Percentiles rank a stretch among this genome's conserved stretches.
phyloP scores from a whole-genome alignment of 2,797 vertebrate species.

The Chaunax sp. region DNA sequence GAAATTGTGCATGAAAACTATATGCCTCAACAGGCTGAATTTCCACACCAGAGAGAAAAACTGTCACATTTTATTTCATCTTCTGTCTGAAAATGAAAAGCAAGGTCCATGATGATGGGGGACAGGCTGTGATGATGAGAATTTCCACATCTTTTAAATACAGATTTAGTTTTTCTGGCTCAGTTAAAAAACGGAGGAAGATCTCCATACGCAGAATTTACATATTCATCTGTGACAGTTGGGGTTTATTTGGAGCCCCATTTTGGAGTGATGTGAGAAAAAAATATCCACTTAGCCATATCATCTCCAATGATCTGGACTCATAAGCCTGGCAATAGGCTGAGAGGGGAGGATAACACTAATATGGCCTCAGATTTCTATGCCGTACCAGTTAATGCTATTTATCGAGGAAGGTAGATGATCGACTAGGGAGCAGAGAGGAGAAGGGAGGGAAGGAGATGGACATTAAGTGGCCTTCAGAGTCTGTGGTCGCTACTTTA shows the following conservation, averaged over 20 bases:
- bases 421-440: conserved; percentile 73
- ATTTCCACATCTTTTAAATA: conserved; percentile 71
- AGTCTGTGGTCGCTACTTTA: conserved; percentile 71
- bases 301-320: conserved; percentile 78
- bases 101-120: conserved; percentile 31
- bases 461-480: conserved; percentile 77
- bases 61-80: conserved; percentile 60
- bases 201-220: conserved; percentile 83
- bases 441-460: conserved; percentile 61
- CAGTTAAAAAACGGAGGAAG: conserved; percentile 69
- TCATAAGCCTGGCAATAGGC: conserved; percentile 82
- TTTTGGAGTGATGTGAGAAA: conserved; percentile 79
- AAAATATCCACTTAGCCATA: conserved; percentile 86
- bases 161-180: conserved; percentile 80
- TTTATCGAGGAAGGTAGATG: conserved; percentile 85
- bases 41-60: conserved; percentile 36
- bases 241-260: conserved; percentile 76
- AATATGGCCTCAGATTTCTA: conserved; percentile 83
- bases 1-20: conserved; percentile 19
- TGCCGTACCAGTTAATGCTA: conserved; percentile 82
- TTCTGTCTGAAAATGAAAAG: conserved; percentile 63
- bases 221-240: conserved; percentile 85
- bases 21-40: conserved; percentile 25
- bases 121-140: conserved; percentile 61
- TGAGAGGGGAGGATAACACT: conserved; percentile 85